These are phyloP conservation scores for Leptoteleia sp. DNA, from an alignment of 1,140 invertebrate species.

Conservation along the genomic window DNA sequence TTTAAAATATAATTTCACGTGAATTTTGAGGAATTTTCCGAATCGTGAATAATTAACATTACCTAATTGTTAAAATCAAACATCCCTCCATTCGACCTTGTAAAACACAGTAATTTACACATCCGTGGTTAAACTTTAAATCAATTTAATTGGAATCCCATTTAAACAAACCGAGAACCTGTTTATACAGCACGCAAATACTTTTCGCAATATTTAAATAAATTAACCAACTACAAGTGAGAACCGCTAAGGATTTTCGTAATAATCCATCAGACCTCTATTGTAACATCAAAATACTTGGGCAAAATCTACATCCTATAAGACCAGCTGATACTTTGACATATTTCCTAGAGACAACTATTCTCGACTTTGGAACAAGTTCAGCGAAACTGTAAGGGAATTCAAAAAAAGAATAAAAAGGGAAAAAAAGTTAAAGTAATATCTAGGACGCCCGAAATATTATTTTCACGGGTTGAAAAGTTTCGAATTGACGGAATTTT, in stretches of 20 bases:
- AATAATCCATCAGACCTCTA: slow-evolving; percentile 7
- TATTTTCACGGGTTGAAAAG: slow-evolving; percentile 24
- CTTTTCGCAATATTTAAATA: slow-evolving; percentile 12
- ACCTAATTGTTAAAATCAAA: too few species aligned
- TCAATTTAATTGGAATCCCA: too few species aligned
- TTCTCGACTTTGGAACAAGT: slow-evolving; percentile 41
- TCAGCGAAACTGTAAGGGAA: slow-evolving; percentile 14
- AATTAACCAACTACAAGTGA: background rate
- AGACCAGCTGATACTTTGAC: slow-evolving; percentile 35
- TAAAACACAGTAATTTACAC: too few species aligned
- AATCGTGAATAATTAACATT: too few species aligned
- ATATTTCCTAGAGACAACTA: slow-evolving; percentile 42
- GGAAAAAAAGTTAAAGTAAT: slow-evolving; percentile 40
- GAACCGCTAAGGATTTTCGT: background rate
- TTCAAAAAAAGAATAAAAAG: too few species aligned
- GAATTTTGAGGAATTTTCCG: too few species aligned
- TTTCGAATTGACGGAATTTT: slow-evolving; percentile 8
- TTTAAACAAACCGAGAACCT: too few species aligned
- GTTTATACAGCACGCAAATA: too few species aligned
- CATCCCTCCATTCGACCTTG: too few species aligned
- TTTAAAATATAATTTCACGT: too few species aligned
- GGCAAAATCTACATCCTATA: slow-evolving; percentile 5
- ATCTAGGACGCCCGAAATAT: slow-evolving; percentile 17
- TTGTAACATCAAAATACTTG: slow-evolving; percentile 37
- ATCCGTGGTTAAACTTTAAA: too few species aligned